phyloP scores from a whole-genome alignment of 1,140 invertebrate genomes.

The Cepaea nemoralis region DNA sequence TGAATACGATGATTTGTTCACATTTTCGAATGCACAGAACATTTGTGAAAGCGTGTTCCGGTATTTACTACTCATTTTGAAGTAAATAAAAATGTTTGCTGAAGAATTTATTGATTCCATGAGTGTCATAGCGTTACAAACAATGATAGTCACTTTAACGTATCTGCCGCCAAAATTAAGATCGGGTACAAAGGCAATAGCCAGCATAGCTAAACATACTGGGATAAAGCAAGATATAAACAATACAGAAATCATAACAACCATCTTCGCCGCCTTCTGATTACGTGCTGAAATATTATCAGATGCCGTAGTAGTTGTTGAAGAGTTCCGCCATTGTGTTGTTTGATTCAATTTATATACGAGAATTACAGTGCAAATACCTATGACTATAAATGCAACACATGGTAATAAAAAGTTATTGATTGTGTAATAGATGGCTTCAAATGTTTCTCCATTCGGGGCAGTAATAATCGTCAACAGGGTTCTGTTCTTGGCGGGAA shows the following conservation, averaged over 20 bases:
- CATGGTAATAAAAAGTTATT: not conserved
- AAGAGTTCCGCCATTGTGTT: not conserved
- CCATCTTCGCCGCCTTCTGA: slow-evolving; percentile 14
- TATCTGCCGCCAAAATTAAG: not conserved
- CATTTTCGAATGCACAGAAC: not conserved
- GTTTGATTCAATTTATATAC: not conserved
- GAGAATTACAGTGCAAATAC: not conserved
- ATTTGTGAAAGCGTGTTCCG: not conserved
- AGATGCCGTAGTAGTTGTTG: not conserved
- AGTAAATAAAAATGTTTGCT: not conserved
- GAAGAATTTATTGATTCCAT: not conserved
- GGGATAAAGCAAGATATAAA: slow-evolving; percentile 12
- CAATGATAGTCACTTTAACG: not conserved
- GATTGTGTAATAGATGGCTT: not conserved
- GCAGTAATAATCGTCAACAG: not conserved
- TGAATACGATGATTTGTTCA: no score
- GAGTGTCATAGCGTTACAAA: not conserved
- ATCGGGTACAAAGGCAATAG: not conserved
- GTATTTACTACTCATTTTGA: not conserved
- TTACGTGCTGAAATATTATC: not conserved
- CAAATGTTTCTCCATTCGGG: not conserved
- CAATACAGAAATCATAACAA: not conserved
- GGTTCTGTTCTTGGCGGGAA: slow-evolving; percentile 8
- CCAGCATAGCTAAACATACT: no score
- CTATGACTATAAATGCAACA: slow-evolving; percentile 1